Base-by-base conservation (phyloP, 2,113 vertebrate genomes). In the Reinhardtius hippoglossoides region DNA sequence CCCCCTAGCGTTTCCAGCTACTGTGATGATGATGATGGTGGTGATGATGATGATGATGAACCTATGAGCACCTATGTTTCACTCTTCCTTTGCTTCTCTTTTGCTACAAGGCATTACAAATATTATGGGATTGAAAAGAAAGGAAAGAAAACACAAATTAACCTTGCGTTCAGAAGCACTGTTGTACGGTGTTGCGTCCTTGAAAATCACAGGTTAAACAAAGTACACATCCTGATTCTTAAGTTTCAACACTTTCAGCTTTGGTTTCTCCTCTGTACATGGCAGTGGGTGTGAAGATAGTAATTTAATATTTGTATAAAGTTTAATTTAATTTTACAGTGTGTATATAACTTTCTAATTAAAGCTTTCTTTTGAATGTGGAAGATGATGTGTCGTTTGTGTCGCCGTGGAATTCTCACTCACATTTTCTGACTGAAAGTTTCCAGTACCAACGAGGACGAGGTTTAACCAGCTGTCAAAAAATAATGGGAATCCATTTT, bases 221-320 rank as follows among this genome's bases (percentile, higher is more conserved):
- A 88, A 77, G 70, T 79, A 82, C 77, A 86, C 71, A 69, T 85
- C 69, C 76, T 72, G 71, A 86, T 83, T 92, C 94, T 96, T 82
- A 91, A 5, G 93, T 95, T 95, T 95, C 85, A 94, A 92, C 91
- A 93, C 91, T 90, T 93, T 94, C 69, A 81, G 81, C 85, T 92
- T 95, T 91, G 87, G 65, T 89, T 94, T 94, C 94, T 93, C 77
- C 93, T 96, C 94, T 98, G 96, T 97, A 97, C 95, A 96, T 96
- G 97, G 96, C 95, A 95, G 94, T 97, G 97, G 96, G 96, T 97
- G 97, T 98, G 96, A 97, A 96, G 94, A 99, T 98, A 97, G 96
- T 98, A 98, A 99, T 99, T 99, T 99, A 99, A 98, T 98, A 98
- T 99, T 99, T 99, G 98, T 99, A 99, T 95, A 99, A 98, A 99